Percentiles rank a stretch among this genome's conserved stretches.
These are phyloP conservation scores for Leistus spinibarbis DNA, from an alignment of 2,888 invertebrate genomes.

Conservation along the genomic window DNA sequence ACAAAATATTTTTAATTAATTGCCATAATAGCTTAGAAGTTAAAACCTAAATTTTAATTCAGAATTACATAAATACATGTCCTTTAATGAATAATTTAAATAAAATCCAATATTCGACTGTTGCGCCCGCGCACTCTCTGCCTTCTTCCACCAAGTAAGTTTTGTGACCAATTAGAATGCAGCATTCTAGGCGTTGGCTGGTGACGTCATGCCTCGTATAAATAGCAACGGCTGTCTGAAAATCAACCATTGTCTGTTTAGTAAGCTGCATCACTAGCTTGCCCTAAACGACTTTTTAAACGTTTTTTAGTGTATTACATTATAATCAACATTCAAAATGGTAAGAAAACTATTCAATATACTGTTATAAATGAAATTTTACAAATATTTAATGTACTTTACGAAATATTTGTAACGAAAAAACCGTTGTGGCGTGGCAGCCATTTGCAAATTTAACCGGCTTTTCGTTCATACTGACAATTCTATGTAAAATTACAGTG, in stretches of 20 bases:
- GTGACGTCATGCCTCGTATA: conserved; percentile 63
- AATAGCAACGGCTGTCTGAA: conserved; percentile 60
- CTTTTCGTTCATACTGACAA: not conserved
- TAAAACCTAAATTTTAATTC: no score
- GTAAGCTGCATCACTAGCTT: conserved; percentile 42
- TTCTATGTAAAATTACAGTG: not conserved
- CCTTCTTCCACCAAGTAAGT: conserved; percentile 9
- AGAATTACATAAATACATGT: not conserved
- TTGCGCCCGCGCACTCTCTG: conserved; percentile 22
- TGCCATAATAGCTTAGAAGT: no score
- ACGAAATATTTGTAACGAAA: conserved; percentile 2
- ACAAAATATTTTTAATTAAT: no score
- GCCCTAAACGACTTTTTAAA: conserved; percentile 39
- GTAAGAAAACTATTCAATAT: conserved; percentile 38
- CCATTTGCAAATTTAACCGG: conserved; percentile 30
- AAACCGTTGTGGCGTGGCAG: conserved; percentile 30
- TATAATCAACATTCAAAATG: conserved; percentile 43
- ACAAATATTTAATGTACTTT: conserved; percentile 2
- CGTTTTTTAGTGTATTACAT: conserved; percentile 31
- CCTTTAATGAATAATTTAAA: conserved; percentile 15
- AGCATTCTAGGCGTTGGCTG: conserved; percentile 59
- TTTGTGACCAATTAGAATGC: conserved; percentile 58
- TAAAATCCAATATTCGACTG: conserved; percentile 17
- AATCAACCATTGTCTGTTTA: conserved; percentile 50
- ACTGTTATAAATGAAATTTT: not conserved